A percentile compares a stretch with the other conserved stretches of the same genome.
These are phyloP conservation scores for Chrysotoxum bicinctum DNA, from an alignment of 2,888 invertebrate species.

Conservation along the genomic window DNA sequence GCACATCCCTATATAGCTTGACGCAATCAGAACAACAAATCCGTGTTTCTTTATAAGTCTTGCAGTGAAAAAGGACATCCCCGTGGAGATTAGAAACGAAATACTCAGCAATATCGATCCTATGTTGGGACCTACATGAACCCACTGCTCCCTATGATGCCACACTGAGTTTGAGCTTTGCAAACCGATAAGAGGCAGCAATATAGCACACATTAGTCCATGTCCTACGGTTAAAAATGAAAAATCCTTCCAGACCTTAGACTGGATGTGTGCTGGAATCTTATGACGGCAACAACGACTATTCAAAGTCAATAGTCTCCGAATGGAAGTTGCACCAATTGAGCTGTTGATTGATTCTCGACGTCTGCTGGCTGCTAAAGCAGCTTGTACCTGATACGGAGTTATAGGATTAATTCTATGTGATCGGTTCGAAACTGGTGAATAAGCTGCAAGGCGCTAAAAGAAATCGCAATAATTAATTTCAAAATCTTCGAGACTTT, in stretches of 20 bases:
- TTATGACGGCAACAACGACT: conserved; percentile 82
- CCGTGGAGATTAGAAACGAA: conserved; percentile 85
- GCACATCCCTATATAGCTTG: conserved; percentile 83
- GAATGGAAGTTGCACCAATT: conserved; percentile 89
- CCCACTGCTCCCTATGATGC: conserved; percentile 81
- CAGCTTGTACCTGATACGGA: conserved; percentile 80
- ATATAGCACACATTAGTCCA: conserved; percentile 78
- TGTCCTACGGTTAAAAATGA: conserved; percentile 79
- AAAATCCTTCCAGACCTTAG: conserved; percentile 79
- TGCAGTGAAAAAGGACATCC: conserved; percentile 83
- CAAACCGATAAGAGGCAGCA: conserved; percentile 79
- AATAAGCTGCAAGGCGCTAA: conserved; percentile 84
- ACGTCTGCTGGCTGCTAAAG: conserved; percentile 82
- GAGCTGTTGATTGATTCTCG: conserved; percentile 88
- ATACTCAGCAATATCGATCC: conserved; percentile 86
- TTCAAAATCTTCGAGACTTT: neutral
- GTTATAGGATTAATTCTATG: conserved; percentile 82
- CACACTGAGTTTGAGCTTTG: conserved; percentile 81
- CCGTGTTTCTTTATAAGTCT: conserved; percentile 83
- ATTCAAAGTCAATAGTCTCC: conserved; percentile 86
- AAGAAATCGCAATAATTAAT: neutral
- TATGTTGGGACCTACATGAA: conserved; percentile 80
- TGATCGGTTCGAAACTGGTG: conserved; percentile 84
- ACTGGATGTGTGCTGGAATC: conserved; percentile 80
- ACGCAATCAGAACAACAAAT: conserved; percentile 82